Percentiles rank a stretch among this genome's conserved stretches.
Evolutionary conservation across 2,888 invertebrate species (phyloP).

Genomic region (Heteropelma amictum): DNA sequence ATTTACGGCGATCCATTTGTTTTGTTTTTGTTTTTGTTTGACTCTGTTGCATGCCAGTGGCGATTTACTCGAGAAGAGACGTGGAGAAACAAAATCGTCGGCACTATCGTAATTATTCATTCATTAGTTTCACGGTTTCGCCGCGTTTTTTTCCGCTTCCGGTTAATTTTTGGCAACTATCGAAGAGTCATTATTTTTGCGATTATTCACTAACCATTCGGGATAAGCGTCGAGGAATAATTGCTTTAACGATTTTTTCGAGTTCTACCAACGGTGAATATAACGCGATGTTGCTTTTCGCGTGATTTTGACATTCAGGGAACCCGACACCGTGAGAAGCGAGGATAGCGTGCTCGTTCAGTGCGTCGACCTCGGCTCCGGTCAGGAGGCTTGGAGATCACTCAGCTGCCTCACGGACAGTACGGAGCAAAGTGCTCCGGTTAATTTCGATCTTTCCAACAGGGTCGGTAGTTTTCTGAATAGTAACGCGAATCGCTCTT

Average conservation of each 20-base stretch:
- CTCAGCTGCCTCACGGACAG: slow-evolving; percentile 92
- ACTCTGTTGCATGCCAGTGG: slow-evolving; percentile 64
- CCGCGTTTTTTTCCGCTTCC: background rate
- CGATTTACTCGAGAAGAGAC: slow-evolving; percentile 58
- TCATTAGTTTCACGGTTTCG: slow-evolving; percentile 40
- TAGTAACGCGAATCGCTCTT: too few relatives aligned
- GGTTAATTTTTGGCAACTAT: background rate
- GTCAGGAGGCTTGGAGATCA: slow-evolving; percentile 88
- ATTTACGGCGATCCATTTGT: too few relatives aligned
- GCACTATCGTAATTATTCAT: slow-evolving; percentile 64
- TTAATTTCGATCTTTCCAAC: slow-evolving; percentile 95
- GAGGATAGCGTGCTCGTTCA: slow-evolving; percentile 79
- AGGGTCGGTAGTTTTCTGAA: slow-evolving; percentile 83
- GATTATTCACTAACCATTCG: too few relatives aligned
- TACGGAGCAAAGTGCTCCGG: slow-evolving; percentile 93
- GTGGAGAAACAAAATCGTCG: slow-evolving; percentile 55
- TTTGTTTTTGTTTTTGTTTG: slow-evolving; percentile 9
- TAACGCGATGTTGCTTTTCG: background rate
- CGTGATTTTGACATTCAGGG: slow-evolving; percentile 56
- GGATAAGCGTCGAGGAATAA: too few relatives aligned
- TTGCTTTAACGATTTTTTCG: too few relatives aligned
- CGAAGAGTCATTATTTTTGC: background rate
- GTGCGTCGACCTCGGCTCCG: slow-evolving; percentile 79
- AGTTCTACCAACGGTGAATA: too few relatives aligned
- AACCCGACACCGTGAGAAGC: slow-evolving; percentile 72